These are phyloP conservation scores for Aplodontia rufa DNA, from an alignment of 2,113 vertebrate genomes.

Conservation along the genomic window DNA sequence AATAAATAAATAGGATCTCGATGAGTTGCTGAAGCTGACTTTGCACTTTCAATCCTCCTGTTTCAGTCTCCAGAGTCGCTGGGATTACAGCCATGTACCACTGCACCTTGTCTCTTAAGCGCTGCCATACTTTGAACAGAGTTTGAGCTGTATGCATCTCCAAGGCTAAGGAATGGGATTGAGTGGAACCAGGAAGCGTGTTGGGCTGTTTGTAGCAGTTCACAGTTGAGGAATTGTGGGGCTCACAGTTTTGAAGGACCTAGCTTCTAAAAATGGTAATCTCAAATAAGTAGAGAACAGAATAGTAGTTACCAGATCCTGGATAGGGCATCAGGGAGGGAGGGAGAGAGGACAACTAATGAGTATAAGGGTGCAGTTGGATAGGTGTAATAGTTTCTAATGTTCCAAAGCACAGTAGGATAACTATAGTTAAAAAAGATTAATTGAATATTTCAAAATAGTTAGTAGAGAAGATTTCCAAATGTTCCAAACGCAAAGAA, in stretches of 20 bases:
- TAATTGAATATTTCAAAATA: neutral
- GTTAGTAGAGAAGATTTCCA: neutral
- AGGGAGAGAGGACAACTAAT: too few species aligned
- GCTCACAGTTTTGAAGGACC: neutral
- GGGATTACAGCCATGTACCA: too few species aligned
- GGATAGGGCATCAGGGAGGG: too few species aligned
- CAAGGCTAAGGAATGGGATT: neutral
- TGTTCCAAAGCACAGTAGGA: neutral
- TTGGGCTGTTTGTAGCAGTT: neutral
- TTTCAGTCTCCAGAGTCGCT: too few species aligned
- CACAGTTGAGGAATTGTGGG: neutral
- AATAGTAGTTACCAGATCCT: neutral
- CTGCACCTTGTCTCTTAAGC: too few species aligned
- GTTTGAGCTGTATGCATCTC: neutral
- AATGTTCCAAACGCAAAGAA: neutral
- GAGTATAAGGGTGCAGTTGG: neutral
- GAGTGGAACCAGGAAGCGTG: neutral
- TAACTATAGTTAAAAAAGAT: neutral
- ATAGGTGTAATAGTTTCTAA: neutral
- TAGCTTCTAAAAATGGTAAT: neutral
- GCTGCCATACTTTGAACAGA: too few species aligned
- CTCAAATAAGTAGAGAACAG: neutral
- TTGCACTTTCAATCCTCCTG: too few species aligned
- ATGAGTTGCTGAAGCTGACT: too few species aligned
- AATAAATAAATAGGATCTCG: too few species aligned